Conservation (phyloP, 1,140 invertebrate genomes). For the Drosophila funebris region DNA sequence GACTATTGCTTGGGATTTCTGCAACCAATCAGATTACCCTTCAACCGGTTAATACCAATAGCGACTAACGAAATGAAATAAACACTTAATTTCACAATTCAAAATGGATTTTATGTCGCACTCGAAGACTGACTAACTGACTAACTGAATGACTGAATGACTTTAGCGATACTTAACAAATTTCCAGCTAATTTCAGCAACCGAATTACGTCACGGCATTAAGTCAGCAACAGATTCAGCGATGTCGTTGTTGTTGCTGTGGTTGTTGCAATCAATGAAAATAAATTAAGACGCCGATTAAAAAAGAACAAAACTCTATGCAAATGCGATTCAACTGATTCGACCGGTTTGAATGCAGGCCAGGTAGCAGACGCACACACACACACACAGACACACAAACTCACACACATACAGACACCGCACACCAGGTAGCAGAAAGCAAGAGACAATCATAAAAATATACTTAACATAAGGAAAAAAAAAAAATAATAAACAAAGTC, state of each 20-base stretch:
- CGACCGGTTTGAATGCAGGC: conserved; percentile 31
- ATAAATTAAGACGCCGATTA: conserved; percentile 72
- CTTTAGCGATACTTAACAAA: conserved; percentile 26
- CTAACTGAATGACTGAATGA: conserved; percentile 12
- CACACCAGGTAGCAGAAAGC: not conserved
- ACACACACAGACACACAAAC: conserved; percentile 3
- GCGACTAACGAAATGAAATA: not conserved
- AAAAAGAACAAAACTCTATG: conserved; percentile 77
- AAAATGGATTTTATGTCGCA: not conserved
- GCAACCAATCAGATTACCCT: not conserved
- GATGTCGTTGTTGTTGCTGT: conserved; percentile 5
- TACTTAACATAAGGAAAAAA: not conserved
- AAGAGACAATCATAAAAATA: not conserved
- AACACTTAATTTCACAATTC: conserved; percentile 39
- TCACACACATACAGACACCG: not conserved
- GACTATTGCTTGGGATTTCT: conserved; percentile 1
- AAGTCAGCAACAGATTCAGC: conserved; percentile 20
- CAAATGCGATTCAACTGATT: conserved; percentile 52
- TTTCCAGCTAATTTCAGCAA: conserved; percentile 44
- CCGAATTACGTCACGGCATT: conserved; percentile 50
- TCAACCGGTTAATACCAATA: not conserved
- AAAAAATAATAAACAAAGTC: conserved; percentile 32
- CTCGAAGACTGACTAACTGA: not conserved
- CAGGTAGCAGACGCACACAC: conserved; percentile 15
- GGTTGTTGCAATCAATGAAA: conserved; percentile 75